A percentile compares a stretch with the other conserved stretches of the same genome.
These are phyloP conservation scores for Dendrolimus houi DNA, from an alignment of 2,888 invertebrate genomes.

Conservation along the genomic window DNA sequence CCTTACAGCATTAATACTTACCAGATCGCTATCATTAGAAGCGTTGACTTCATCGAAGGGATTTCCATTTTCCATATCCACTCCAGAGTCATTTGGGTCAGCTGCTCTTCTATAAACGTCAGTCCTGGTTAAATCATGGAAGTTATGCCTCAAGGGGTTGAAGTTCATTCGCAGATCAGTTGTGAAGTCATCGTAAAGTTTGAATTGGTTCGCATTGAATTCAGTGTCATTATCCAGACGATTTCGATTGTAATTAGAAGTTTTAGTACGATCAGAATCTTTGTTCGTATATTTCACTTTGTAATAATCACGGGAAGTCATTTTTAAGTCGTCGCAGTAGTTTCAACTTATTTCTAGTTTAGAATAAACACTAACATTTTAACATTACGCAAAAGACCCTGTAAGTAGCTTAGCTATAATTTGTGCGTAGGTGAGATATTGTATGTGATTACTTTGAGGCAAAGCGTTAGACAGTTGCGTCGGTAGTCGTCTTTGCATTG, in stretches of 20 bases:
- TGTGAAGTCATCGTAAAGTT: conserved; percentile 66
- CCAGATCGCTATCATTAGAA: conserved; percentile 62
- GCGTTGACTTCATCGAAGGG: conserved; percentile 44
- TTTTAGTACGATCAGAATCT: conserved; percentile 21
- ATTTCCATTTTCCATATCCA: conserved; percentile 69
- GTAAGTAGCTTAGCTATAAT: not conserved
- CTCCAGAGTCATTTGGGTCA: conserved; percentile 65
- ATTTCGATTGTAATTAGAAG: conserved; percentile 34
- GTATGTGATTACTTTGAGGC: conserved; percentile 9
- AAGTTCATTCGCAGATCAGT: conserved; percentile 59
- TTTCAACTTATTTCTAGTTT: conserved; percentile 12
- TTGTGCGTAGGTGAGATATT: no score
- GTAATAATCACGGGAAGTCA: conserved; percentile 61
- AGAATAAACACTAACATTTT: not conserved
- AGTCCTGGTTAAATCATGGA: conserved; percentile 35
- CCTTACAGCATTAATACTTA: conserved; percentile 33
- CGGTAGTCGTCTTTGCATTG: conserved; percentile 36
- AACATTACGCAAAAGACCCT: not conserved
- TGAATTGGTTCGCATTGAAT: conserved; percentile 69
- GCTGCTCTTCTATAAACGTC: conserved; percentile 31
- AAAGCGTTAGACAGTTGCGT: conserved; percentile 21
- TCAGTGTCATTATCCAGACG: conserved; percentile 65
- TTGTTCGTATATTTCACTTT: conserved; percentile 52
- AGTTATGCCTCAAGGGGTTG: conserved; percentile 49
- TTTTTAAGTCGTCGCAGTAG: conserved; percentile 25